Base-by-base conservation (phyloP, 35 echinoderm and acorn worm species). In the Ophioderma brevispina region DNA sequence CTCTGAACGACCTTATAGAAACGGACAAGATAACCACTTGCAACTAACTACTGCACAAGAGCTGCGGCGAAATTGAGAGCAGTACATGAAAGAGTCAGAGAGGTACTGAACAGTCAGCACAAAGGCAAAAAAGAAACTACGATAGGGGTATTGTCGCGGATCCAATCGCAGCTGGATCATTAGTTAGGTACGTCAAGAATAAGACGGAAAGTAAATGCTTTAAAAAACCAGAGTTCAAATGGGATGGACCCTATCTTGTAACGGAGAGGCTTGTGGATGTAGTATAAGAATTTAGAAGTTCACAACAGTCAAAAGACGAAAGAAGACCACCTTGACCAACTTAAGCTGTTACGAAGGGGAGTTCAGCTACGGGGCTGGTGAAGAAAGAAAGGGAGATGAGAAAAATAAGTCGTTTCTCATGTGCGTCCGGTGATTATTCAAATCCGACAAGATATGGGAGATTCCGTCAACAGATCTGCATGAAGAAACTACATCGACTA, bases 111-210 rank as follows among this genome's bases (percentile, higher is more conserved):
- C 37, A 32, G n/a, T 63, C 64, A 28, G 79, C 80, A 35, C 19
- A 50, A 18, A 40, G 43, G 11, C 76, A 95, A 56, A 85, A n/a
- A 79, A 64, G 75, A 33, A 75, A 85, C 35, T 95, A 95, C 84
- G 93, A 91, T 55, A 32, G 35, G 1, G 59, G 23, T 5, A 41
- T 39, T 49, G 31, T 3, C 8, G 42, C 1, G 36, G 25, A 30
- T 13, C 32, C 23, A 0, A 90, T 75, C 39, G 15, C 40, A 33
- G 42, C 79, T 0, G 95, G 88, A 43, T 75, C 64, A 23, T 59
- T 59, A 82, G 96, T 98, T 91, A 80, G 89, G 32, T 94, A 23
- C 76, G 85, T 32, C 38, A 87, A 8, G 40, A 36, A 36, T 79
- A 40, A 80, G 78, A 15, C 88, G 76, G 76, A 89, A 76, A 31